These are phyloP conservation scores for Boloria euphrosyne DNA, from an alignment of 2,888 invertebrate species.

Conservation along the genomic window DNA sequence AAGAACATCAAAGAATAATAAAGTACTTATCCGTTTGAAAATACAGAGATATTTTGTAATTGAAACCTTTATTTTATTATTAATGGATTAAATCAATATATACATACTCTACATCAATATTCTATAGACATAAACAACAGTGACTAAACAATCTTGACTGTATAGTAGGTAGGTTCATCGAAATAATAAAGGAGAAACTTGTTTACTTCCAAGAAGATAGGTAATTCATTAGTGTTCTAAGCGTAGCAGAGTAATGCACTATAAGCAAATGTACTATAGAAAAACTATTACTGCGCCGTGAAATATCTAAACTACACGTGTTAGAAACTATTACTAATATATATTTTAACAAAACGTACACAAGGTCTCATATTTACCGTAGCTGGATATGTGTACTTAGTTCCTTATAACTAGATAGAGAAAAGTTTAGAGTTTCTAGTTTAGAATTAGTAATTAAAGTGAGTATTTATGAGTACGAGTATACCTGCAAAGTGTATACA, in stretches of 20 bases:
- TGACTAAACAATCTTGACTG: neutral
- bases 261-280: constrained; percentile 1
- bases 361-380: neutral
- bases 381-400: no score
- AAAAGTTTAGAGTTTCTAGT: no score
- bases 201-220: constrained; percentile 16
- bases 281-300: neutral
- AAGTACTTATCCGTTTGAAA: constrained; percentile 26
- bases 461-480: no score
- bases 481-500: no score
- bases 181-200: constrained; percentile 6
- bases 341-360: neutral
- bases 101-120: neutral
- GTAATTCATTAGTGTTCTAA: constrained; percentile 7
- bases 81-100: no score
- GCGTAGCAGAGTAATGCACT: neutral
- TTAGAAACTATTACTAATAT: neutral
- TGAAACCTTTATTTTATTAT: neutral
- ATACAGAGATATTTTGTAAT: neutral
- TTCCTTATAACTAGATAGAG: no score
- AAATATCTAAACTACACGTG: neutral
- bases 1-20: constrained; percentile 27
- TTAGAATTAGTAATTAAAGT: no score
- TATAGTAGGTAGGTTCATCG: neutral
- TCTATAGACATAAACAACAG: neutral